Base-by-base conservation (phyloP, 1,140 invertebrate species). In the Brachionus rubens region DNA sequence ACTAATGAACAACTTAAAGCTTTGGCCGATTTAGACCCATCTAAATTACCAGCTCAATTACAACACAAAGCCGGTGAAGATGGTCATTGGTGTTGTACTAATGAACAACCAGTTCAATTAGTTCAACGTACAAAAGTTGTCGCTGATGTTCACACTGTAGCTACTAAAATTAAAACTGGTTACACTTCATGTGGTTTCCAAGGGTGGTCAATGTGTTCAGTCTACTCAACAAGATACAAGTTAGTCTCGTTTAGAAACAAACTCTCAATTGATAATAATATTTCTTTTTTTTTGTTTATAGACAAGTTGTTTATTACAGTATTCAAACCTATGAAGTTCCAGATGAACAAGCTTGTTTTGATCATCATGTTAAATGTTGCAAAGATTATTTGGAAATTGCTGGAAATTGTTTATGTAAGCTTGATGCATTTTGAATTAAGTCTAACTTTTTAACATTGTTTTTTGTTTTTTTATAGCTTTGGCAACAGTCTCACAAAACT, bases 321-420 rank as follows among this genome's bases (percentile, higher is more conserved):
- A 54, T 72, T 16, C 46, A 36, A 33, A 72, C 68, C 26, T 72
- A 72, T 41, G 68, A 72, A 24, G 68, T 72, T 1, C 68, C 68
- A 36, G 68, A 72, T 52, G 68, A 72, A n/a, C 68, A 72, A 54
- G 68, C 68, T 21, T 72, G 68, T 41, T 33, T 50, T 50, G 68
- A 72, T 72, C 68, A 72, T 40, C 68, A 72, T 72, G 68, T 72
- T 21, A 72, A 72, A 54, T 72, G 68, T 36, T 72, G 68, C 46
- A 72, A 72, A 33, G 68, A 41, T 33, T 50, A 50, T 16, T 24
- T 72, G 12, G 12, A 30, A 12, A 46, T 72, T 41, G 68, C 43
- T 28, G 68, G 68, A 26, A 72, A 72, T 40, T 72, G 68, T 26
- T 50, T 72, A 24, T 47, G 65, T 70, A 70, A 70, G 33, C 16